These are phyloP conservation scores for Osedax frankpressi DNA, from an alignment of 2,888 invertebrate species.

Conservation along the genomic window DNA sequence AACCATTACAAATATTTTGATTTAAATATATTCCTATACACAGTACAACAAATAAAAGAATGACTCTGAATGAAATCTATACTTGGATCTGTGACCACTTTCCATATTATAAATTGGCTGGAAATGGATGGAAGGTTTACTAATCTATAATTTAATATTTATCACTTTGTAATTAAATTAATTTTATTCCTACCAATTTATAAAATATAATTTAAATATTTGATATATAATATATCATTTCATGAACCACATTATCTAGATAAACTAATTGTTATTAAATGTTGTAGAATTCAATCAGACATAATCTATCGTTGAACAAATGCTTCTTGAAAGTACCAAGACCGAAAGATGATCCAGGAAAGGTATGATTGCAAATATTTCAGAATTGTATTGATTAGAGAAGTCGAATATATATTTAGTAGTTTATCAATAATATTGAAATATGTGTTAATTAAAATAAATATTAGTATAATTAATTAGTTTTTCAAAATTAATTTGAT, in stretches of 20 bases:
- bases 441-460: too few species aligned
- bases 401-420: too few species aligned
- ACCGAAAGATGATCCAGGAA: slow-evolving; percentile 61
- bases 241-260: neutral
- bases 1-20: too few species aligned
- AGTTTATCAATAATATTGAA: too few species aligned
- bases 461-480: too few species aligned
- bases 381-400: too few species aligned
- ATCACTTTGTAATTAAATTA: neutral
- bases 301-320: slow-evolving; percentile 60
- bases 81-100: slow-evolving; percentile 61
- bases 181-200: neutral
- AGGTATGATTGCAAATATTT: slow-evolving; percentile 50
- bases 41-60: slow-evolving; percentile 57
- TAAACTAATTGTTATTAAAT: slow-evolving; percentile 1
- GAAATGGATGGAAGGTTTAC: slow-evolving; percentile 58
- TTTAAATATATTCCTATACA: too few species aligned
- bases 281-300: slow-evolving; percentile 60
- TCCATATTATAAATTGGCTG: slow-evolving; percentile 60
- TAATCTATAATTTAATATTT: neutral
- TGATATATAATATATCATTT: neutral
- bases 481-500: too few species aligned
- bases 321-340: slow-evolving; percentile 61
- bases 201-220: neutral
- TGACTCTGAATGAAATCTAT: slow-evolving; percentile 63